phyloP scores from a whole-genome alignment of 2,888 invertebrate species.

The Noctua pronuba region DNA sequence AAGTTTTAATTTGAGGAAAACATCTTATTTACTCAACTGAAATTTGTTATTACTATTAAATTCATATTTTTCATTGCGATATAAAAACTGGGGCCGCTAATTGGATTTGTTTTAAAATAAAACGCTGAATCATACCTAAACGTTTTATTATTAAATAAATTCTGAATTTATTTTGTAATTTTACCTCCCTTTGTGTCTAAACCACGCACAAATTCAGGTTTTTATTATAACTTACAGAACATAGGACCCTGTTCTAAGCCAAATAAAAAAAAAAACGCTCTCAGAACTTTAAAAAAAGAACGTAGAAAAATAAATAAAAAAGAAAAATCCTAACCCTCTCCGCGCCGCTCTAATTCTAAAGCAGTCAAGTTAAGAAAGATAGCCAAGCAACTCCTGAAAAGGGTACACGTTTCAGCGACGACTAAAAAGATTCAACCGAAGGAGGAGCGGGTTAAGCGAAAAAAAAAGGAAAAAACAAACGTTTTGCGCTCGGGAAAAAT shows the following conservation, averaged over 20 bases:
- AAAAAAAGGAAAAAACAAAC: conserved; percentile 70
- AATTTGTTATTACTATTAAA: conserved; percentile 29
- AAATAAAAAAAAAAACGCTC: background rate
- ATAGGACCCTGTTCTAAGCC: background rate
- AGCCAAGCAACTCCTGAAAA: conserved; percentile 89
- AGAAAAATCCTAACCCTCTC: conserved; percentile 70
- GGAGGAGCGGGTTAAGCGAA: conserved; percentile 75
- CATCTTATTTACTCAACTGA: conserved; percentile 44
- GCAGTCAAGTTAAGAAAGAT: conserved; percentile 89
- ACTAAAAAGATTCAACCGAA: conserved; percentile 86
- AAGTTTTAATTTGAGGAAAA: conserved; percentile 56
- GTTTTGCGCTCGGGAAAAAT: conserved; percentile 84
- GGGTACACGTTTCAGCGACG: conserved; percentile 87
- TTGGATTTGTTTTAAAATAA: conserved; percentile 47
- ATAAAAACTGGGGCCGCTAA: conserved; percentile 41
- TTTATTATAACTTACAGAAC: background rate
- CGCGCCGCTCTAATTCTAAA: conserved; percentile 72
- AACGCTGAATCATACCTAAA: conserved; percentile 46
- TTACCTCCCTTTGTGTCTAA: conserved; percentile 13
- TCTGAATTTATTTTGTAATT: conserved; percentile 12
- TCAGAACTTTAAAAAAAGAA: background rate
- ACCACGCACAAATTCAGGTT: background rate
- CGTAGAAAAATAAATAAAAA: background rate
- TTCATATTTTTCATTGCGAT: conserved; percentile 39
- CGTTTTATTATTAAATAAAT: conserved; percentile 43